phyloP scores from a whole-genome alignment of 2,888 invertebrate species.

The Antitype chi region DNA sequence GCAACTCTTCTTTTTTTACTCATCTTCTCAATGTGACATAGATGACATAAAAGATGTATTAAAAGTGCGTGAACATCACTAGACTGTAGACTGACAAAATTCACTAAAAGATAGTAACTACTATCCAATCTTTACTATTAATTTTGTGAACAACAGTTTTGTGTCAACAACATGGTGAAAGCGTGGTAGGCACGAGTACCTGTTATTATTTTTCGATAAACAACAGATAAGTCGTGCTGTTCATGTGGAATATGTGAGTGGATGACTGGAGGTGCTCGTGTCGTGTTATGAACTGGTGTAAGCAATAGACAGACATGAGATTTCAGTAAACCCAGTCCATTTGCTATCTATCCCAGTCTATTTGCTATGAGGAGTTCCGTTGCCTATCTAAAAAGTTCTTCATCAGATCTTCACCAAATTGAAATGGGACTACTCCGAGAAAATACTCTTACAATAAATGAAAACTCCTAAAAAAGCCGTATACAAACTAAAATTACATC shows the following conservation, averaged over 20 bases:
- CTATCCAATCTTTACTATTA: constrained; percentile 2
- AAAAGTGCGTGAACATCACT: constrained; percentile 1
- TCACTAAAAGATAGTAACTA: neutral
- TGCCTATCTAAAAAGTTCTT: too few species aligned
- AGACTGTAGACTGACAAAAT: neutral
- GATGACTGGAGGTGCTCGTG: neutral
- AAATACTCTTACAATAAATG: too few species aligned
- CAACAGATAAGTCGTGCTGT: neutral
- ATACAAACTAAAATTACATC: too few species aligned
- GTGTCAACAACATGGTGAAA: neutral
- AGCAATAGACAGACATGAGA: too few species aligned
- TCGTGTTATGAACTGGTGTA: too few species aligned
- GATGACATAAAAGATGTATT: neutral
- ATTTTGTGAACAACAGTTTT: neutral
- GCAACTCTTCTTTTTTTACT: too few species aligned
- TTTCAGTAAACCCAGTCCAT: too few species aligned
- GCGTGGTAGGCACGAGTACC: neutral
- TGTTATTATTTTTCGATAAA: neutral
- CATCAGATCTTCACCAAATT: too few species aligned
- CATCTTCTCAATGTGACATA: neutral
- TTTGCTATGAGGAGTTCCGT: too few species aligned
- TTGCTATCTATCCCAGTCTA: too few species aligned
- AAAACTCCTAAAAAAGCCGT: too few species aligned
- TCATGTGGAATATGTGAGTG: neutral
- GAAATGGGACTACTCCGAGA: too few species aligned